A percentile compares a stretch with the other conserved stretches of the same genome.
phyloP scores from a whole-genome alignment of 2,888 invertebrate genomes.

The Theretra japonica region DNA sequence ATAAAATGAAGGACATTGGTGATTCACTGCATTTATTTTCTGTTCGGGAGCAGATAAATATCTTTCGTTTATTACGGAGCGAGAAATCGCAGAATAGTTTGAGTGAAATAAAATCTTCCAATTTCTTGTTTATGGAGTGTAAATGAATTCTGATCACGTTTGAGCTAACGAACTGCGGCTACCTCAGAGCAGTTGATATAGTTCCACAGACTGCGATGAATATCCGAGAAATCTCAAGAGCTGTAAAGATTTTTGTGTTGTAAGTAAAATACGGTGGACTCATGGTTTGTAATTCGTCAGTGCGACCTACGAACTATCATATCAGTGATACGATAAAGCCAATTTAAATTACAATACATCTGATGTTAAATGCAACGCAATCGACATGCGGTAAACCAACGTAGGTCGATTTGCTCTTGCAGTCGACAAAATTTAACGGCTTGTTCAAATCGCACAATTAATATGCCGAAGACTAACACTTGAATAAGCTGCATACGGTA shows the following conservation, averaged over 20 bases:
- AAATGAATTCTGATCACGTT: conserved; percentile 2
- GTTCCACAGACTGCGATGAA: background rate
- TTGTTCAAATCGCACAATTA: too few relatives aligned
- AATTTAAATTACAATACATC: too few relatives aligned
- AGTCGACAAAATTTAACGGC: too few relatives aligned
- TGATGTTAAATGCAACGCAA: too few relatives aligned
- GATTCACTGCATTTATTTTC: background rate
- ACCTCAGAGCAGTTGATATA: background rate
- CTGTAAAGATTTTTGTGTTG: background rate
- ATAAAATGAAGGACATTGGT: background rate
- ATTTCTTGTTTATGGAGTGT: background rate
- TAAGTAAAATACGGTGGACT: background rate
- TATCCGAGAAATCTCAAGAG: background rate
- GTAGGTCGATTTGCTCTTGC: too few relatives aligned
- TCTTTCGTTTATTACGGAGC: background rate
- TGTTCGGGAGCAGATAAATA: background rate
- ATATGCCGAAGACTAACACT: too few relatives aligned
- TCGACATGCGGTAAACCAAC: too few relatives aligned
- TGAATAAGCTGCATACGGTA: too few relatives aligned
- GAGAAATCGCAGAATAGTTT: background rate
- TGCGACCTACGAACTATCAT: too few relatives aligned
- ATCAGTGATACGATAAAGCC: too few relatives aligned
- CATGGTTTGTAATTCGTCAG: too few relatives aligned
- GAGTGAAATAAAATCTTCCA: background rate
- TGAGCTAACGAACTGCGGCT: background rate